Evolutionary conservation across 2,113 vertebrate species (phyloP).

Genomic region (Colistium nudipinnis): DNA sequence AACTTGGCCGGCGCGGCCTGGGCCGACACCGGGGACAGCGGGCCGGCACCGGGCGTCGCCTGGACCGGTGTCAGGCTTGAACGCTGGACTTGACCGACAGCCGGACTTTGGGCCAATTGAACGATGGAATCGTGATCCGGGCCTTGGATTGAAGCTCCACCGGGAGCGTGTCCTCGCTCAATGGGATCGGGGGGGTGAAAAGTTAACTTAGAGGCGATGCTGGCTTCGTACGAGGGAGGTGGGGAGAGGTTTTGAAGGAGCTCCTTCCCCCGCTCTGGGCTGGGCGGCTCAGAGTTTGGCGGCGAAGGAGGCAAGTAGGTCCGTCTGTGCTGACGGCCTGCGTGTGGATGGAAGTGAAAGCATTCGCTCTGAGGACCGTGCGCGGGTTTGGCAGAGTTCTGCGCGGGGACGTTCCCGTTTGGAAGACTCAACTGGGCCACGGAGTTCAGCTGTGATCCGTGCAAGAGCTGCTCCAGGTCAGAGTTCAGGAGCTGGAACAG

Average conservation of each 20-base stretch:
- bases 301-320: conserved; percentile 94
- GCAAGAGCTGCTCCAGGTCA: conserved; percentile 88
- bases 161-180: conserved; percentile 31
- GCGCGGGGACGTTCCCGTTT: conserved; percentile 83
- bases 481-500: conserved; percentile 93
- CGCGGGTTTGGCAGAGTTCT: conserved; percentile 84
- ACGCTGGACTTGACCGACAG: conserved; percentile 74
- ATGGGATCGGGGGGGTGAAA: conserved; percentile 79
- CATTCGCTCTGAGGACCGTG: conserved; percentile 81
- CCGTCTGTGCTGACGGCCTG: conserved; percentile 81
- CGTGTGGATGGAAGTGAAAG: conserved; percentile 83
- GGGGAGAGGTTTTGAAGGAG: conserved; percentile 91
- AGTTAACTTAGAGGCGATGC: conserved; percentile 91
- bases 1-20: conserved; percentile 84
- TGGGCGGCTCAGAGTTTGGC: conserved; percentile 93
- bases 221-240: conserved; percentile 93
- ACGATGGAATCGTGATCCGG: conserved; percentile 25
- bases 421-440: conserved; percentile 84
- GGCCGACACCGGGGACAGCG: conserved; percentile 82
- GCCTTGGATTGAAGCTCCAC: conserved; percentile 22
- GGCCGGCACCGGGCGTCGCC: conserved; percentile 66
- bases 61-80: conserved; percentile 80
- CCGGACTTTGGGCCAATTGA: conserved; percentile 30
- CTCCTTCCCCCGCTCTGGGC: conserved; percentile 91
- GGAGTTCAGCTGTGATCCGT: conserved; percentile 83